Percentiles rank a stretch among this genome's conserved stretches.
Conservation (phyloP, 2,888 invertebrate species). For the Tromatobia lineatoria region DNA sequence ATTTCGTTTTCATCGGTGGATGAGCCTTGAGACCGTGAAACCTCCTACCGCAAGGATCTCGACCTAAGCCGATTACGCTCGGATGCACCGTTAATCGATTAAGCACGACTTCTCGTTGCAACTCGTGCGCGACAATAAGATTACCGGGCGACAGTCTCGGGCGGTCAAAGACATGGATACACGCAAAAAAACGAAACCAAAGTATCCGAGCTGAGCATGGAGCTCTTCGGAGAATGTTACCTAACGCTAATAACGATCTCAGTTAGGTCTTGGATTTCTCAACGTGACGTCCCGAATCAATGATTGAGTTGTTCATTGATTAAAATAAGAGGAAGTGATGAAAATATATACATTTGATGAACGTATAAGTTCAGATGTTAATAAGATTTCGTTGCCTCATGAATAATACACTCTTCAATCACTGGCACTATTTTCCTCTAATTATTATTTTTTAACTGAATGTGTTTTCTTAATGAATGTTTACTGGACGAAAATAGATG, state of each 20-base stretch:
- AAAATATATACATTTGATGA: not conserved
- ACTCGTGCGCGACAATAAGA: slow-evolving; percentile 54
- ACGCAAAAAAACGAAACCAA: slow-evolving; percentile 7
- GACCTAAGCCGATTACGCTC: slow-evolving; percentile 53
- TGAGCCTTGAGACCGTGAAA: slow-evolving; percentile 58
- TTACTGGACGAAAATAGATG: not conserved
- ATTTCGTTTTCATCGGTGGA: slow-evolving; percentile 52
- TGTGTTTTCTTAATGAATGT: not conserved
- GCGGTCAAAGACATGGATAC: slow-evolving; percentile 56
- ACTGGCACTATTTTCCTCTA: not conserved
- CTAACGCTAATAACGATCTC: slow-evolving; percentile 19
- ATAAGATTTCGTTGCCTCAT: not conserved
- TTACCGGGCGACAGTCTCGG: slow-evolving; percentile 32
- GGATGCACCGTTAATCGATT: slow-evolving; percentile 64
- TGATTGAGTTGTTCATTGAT: not conserved
- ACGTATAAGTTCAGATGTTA: slow-evolving; percentile 7
- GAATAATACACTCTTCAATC: not conserved
- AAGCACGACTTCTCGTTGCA: slow-evolving; percentile 39
- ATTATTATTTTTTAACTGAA: not conserved
- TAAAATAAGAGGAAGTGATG: not conserved
- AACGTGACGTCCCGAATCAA: not conserved
- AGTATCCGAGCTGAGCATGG: not conserved
- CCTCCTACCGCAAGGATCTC: not conserved
- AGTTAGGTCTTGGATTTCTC: not conserved
- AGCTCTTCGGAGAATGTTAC: slow-evolving; percentile 38